Conservation (phyloP, 2,113 vertebrate species). For the Micronycteris hirsuta region DNA sequence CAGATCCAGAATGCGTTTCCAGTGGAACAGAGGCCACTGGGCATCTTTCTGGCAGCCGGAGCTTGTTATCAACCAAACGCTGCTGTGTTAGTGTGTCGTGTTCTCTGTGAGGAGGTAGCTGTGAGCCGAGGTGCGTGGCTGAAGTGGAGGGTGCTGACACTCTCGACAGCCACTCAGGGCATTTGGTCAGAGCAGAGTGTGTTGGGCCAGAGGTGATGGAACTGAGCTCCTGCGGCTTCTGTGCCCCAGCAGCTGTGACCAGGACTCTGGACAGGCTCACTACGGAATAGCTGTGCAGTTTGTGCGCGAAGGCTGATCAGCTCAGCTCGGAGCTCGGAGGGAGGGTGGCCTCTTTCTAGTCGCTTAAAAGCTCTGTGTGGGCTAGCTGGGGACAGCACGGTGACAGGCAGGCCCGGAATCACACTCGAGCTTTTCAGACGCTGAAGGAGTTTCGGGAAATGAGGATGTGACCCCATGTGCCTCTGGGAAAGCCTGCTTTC, state of each 20-base stretch:
- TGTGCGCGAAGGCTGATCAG: not conserved
- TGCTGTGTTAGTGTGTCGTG: not conserved
- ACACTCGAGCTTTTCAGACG: not conserved
- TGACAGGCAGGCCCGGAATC: not conserved
- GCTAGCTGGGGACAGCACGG: not conserved
- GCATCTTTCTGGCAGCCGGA: not conserved
- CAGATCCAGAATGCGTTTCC: not conserved
- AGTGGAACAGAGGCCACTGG: not conserved
- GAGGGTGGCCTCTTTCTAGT: not conserved
- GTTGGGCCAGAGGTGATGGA: not conserved
- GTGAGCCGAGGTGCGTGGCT: not conserved
- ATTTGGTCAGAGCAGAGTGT: not conserved
- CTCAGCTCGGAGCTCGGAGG: not conserved
- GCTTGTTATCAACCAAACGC: not conserved
- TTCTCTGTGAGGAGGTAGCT: not conserved
- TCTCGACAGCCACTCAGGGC: not conserved
- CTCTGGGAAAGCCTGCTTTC: not conserved
- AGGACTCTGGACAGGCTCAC: not conserved
- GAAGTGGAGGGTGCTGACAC: not conserved
- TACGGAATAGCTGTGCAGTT: fast-evolving
- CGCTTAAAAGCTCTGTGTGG: not conserved
- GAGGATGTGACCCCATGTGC: not conserved
- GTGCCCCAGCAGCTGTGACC: fast-evolving
- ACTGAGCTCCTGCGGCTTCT: not conserved
- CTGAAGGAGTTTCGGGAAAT: not conserved